Base-by-base conservation (phyloP, 2,797 vertebrate species). In the Acropternis orthonyx region DNA sequence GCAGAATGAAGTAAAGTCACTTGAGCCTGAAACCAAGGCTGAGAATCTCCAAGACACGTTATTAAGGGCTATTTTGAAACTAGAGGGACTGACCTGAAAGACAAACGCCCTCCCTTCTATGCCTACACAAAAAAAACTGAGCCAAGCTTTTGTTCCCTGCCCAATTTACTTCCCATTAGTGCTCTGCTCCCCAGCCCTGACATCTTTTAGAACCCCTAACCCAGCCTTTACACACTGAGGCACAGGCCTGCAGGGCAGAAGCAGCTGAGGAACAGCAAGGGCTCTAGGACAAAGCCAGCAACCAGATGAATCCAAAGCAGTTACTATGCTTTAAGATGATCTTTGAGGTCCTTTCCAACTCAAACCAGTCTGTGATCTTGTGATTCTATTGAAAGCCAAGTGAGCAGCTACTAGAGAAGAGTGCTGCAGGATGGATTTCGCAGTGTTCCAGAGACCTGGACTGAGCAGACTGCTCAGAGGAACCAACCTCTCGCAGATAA, bases 371-470 rank as follows among this genome's bases (percentile, higher is more conserved):
- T 44, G 43, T 37, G 27, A 49, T 32, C 13, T n/a, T 18, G 36
- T 10, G 37, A 19, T 23, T 63, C n/a, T 43, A 43, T 19, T 49
- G 48, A n/a, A 88, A 75, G n/a, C 10, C 0, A 0, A 63, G 36
- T 16, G 44, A 94, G 58, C 22, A 66, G 58, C 54, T 37, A 13
- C 16, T 12, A 71, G 36, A 39, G 55, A 20, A 67, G 32, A 56
- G 26, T 13, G 14, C 43, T 12, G 32, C 8, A 67, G 66, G 46
- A 55, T 26, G 30, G 48, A 46, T 36, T 67, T 32, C 39, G 23
- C 75, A 59, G 36, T 8, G 5, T 59, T 59, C 56, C 58, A 39
- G 26, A 59, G 17, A 59, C 58, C 18, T 18, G 26, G 44, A 51
- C n/a, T 65, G 27, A 41, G 23, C 68, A 77, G 26, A 65, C 20